Percentiles rank a stretch among this genome's conserved stretches.
phyloP scores from a whole-genome alignment of 2,797 vertebrate genomes.

The Melanotaenia maccullochi region DNA sequence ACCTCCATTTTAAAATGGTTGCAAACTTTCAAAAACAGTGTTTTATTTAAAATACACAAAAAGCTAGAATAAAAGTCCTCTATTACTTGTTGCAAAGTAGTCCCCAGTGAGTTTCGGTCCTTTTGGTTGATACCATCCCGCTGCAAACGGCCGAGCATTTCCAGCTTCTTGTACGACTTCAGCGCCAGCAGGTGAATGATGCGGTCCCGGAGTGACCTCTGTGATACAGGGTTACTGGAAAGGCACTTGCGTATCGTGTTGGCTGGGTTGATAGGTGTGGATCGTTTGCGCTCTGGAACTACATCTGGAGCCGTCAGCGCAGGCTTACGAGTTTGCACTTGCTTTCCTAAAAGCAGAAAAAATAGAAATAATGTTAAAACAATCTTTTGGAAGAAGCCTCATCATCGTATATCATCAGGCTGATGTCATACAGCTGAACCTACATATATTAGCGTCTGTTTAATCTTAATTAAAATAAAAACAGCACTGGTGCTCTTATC shows the following conservation, averaged over 20 bases:
- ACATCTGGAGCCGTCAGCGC: constrained; percentile 81
- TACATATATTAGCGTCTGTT: background rate
- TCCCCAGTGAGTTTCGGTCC: constrained; percentile 89
- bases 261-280: constrained; percentile 91
- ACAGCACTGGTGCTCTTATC: background rate
- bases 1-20: background rate
- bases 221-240: constrained; percentile 83
- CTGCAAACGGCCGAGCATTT: constrained; percentile 90
- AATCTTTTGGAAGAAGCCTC: background rate
- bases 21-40: background rate
- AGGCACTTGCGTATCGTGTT: constrained; percentile 87
- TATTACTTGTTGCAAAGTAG: constrained; percentile 88
- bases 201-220: constrained; percentile 88
- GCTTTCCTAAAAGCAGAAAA: constrained; percentile 81
- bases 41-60: background rate
- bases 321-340: constrained; percentile 88
- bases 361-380: background rate
- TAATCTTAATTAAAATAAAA: background rate
- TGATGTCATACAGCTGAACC: background rate
- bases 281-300: constrained; percentile 89
- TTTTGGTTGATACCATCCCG: constrained; percentile 92
- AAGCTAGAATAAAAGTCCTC: background rate
- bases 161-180: constrained; percentile 91
- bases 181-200: constrained; percentile 92
- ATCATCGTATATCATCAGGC: background rate